Evolutionary conservation across 64 coral and sea anemone genomes (phyloP), one percentile per base, ranked within the genome.

Genomic region (Stichodactyla helianthus): DNA sequence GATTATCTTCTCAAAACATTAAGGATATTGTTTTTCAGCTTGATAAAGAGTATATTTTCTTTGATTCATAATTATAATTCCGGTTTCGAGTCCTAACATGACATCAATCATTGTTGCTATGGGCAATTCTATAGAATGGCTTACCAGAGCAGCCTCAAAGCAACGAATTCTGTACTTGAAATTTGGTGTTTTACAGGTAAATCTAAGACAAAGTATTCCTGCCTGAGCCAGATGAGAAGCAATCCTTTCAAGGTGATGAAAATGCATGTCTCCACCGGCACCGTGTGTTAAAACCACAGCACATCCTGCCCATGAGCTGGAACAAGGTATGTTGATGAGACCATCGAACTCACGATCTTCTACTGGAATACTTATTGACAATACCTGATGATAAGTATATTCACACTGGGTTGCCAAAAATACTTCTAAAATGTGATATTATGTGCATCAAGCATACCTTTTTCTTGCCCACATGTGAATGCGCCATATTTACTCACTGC

Each of bases 121-220:
- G 82, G 52, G 9, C 8, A 7, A 52, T 63, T 63, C 65, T 74
- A 27, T 74, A 27, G 1, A 74, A 74, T 13, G 26, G 67, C 93
- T 95, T n/a, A 99, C 97, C 93, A 99, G 79, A 50, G 86, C 90
- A 16, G 93, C 86, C 50, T 79, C 67, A 82, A 95, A 99, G 51
- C 97, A 99, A 86, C 89, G 64, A n/a, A 86, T 80, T 22, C 97
- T 92, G 55, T 99, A 95, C 79, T 99, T 83, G 77, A 99, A 95
- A 89, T 99, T 99, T 18, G 90, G 93, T 67, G 97, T 99, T 50
- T 90, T 95, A 57, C 93, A 93, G 51, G 97, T 99, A 80, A 99
- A 99, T 86, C 97, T 87, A 63, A 99, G 89, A 68, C 97, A 99
- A 3, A 99, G 82, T 79, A 99, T 95, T 26, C 97, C 97, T 55